Conservation (phyloP, 2,113 vertebrate genomes). For the Eolophus roseicapilla region DNA sequence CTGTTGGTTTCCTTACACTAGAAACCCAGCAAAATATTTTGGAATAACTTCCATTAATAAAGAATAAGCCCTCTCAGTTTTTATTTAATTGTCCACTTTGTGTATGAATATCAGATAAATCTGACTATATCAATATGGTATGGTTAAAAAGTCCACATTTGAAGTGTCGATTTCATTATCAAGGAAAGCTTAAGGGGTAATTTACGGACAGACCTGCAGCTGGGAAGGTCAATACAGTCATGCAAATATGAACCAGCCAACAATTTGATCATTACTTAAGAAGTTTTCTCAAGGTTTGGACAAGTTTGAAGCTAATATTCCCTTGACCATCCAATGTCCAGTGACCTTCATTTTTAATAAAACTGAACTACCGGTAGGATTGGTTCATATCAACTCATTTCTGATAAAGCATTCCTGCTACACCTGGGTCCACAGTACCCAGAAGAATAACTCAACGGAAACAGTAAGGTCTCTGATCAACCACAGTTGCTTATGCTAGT, state of each 20-base stretch:
- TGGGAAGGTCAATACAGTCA: not conserved
- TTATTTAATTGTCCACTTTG: not conserved
- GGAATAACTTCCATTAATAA: not conserved
- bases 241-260: not conserved
- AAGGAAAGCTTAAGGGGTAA: not conserved
- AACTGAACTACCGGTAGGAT: not conserved
- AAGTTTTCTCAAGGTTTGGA: not conserved
- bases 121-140: not conserved
- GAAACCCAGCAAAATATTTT: not conserved
- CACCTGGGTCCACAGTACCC: not conserved
- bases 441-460: not conserved
- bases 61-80: not conserved
- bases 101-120: not conserved
- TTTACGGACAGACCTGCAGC: not conserved
- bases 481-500: not conserved
- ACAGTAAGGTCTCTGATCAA: not conserved
- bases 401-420: not conserved
- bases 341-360: not conserved
- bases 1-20: not conserved
- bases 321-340: not conserved
- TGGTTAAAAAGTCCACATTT: not conserved
- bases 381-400: not conserved
- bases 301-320: not conserved
- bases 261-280: not conserved
- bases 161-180: not conserved